Evolutionary conservation across 2,888 invertebrate species (phyloP), one percentile per base, ranked within the genome.

Genomic region (Lasioglossum marginatum): DNA sequence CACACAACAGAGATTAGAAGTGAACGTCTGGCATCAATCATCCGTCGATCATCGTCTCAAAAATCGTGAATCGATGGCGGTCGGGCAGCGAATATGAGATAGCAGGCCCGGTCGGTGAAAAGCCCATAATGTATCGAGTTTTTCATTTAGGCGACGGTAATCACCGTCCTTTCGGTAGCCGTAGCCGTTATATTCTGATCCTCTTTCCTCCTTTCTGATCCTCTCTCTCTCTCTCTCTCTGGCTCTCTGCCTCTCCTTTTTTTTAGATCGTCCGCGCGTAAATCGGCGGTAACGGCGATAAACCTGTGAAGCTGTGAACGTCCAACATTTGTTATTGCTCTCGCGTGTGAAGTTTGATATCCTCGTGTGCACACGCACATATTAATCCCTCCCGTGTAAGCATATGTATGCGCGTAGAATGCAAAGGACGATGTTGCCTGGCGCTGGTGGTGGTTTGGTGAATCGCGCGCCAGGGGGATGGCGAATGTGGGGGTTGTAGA

Each of bases 311-410:
- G 88, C 88, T 90, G 88, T 85, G 89, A 90, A 92, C 88, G 91
- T 90, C 88, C 89, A 85, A 90, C 91, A 91, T 92, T 93, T 92
- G 92, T 93, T 91, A 92, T 92, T 91, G 92, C 92, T 91, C 92
- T 90, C 88, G 90, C 92, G 90, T 90, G 91, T 91, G 93, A 93
- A 93, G 93, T 93, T 93, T 93, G 93, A 92, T 93, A 92, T 89
- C 89, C 88, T 83, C 90, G 84, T 84, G 85, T 90, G 86, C 86
- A 81, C 89, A 84, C 82, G 86, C 82, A 87, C 86, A 87, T 86
- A 86, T 86, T 86, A 86, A 86, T 86, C 86, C 86, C 86, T 81
- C 66, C 81, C 77, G 78, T 81, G 87, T 83, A 86, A 86, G 82
- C 79, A 83, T 79, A 82, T 89, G 85, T 82, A 85, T 85, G 82